A percentile compares a stretch with the other conserved stretches of the same genome.
These are phyloP conservation scores for Strigamia crassipes DNA, from an alignment of 2,888 invertebrate species.

Conservation along the genomic window DNA sequence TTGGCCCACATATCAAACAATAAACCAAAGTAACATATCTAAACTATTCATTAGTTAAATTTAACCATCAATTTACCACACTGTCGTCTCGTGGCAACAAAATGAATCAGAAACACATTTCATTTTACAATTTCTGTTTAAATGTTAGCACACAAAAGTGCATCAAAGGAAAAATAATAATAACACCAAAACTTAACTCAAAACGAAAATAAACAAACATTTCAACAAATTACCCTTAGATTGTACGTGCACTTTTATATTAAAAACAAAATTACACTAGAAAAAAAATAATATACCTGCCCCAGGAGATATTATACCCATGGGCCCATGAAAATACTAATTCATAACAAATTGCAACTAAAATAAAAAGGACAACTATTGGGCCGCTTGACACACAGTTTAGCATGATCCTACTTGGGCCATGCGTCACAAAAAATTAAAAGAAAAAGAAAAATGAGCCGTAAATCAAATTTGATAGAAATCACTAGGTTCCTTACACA, in stretches of 20 bases:
- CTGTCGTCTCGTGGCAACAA: conserved; percentile 12
- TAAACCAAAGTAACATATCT: neutral
- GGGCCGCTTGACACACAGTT: conserved; percentile 31
- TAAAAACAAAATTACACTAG: neutral
- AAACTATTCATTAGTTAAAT: neutral
- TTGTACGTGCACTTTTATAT: conserved; percentile 26
- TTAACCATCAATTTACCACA: neutral
- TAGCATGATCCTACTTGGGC: conserved; percentile 1
- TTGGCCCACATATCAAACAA: conserved; percentile 27
- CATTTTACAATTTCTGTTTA: conserved; percentile 10
- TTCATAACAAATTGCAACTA: neutral
- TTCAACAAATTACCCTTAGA: conserved; percentile 14
- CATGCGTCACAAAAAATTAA: neutral
- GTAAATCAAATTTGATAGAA: neutral
- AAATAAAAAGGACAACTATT: conserved; percentile 12
- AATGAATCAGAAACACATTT: neutral
- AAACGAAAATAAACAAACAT: conserved; percentile 1
- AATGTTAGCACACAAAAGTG: conserved; percentile 23
- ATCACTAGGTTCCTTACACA: neutral
- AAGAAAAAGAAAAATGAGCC: neutral
- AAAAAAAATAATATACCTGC: neutral
- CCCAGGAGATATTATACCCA: conserved; percentile 13
- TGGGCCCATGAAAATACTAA: conserved; percentile 30
- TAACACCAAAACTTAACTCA: conserved; percentile 27
- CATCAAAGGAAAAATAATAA: conserved; percentile 12